Conservation (phyloP, 2,888 invertebrate species). For the Ectemnius cavifrons region DNA sequence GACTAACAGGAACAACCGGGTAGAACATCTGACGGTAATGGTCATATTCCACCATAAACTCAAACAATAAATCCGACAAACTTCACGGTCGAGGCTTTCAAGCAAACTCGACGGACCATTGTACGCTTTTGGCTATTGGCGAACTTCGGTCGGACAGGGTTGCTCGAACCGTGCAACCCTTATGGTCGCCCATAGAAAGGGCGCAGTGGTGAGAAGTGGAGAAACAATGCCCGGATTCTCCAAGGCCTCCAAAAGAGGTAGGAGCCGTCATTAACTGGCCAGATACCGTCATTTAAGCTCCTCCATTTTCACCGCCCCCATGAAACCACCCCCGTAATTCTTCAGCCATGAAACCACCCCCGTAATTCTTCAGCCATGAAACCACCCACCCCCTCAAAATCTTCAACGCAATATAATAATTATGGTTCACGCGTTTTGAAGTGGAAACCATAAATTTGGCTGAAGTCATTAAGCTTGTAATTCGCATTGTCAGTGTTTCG, state of each 20-base stretch:
- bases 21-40: too few species aligned
- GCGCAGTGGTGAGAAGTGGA: background rate
- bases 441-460: constrained; percentile 12
- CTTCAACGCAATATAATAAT: constrained; percentile 18
- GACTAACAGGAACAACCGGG: too few species aligned
- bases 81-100: constrained; percentile 9
- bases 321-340: too few species aligned
- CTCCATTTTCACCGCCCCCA: constrained; percentile 5
- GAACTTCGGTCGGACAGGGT: too few species aligned
- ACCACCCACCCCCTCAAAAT: background rate
- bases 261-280: constrained; percentile 35
- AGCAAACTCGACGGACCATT: constrained; percentile 17
- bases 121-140: background rate
- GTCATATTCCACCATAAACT: constrained; percentile 17
- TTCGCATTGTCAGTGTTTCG: background rate
- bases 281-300: constrained; percentile 28
- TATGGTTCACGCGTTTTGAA: constrained; percentile 21
- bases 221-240: constrained; percentile 26
- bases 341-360: too few species aligned
- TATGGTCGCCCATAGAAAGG: background rate
- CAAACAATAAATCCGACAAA: constrained; percentile 33
- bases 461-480: background rate
- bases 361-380: background rate
- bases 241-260: background rate
- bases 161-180: constrained; percentile 19